phyloP scores from a whole-genome alignment of 2,797 vertebrate genomes.

The Poliocrania exsul region DNA sequence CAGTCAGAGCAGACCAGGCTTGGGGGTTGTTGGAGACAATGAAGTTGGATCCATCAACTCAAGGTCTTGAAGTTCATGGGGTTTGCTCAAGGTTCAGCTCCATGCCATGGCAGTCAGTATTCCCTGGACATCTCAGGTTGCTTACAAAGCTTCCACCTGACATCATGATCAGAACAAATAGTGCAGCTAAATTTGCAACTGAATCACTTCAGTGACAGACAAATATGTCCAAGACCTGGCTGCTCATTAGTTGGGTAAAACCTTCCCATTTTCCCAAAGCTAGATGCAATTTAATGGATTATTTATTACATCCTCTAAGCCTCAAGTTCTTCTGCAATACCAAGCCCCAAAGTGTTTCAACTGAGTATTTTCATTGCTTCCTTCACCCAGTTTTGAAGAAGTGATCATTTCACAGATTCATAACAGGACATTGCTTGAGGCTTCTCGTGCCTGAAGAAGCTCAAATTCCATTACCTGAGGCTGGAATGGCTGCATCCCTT shows the following conservation, averaged over 20 bases:
- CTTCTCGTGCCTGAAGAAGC: background rate
- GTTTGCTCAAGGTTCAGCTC: background rate
- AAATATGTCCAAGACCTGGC: background rate
- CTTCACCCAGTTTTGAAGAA: background rate
- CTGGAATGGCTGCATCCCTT: background rate
- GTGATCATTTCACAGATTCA: background rate
- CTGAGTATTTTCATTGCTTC: background rate
- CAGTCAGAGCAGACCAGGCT: background rate
- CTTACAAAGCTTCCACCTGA: background rate
- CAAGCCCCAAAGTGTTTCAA: background rate
- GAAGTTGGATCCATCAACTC: background rate
- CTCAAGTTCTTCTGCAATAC: background rate
- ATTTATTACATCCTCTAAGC: background rate
- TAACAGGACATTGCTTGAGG: background rate
- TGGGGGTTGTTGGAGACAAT: background rate
- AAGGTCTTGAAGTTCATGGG: background rate
- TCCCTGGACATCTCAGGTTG: too few relatives aligned
- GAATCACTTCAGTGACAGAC: background rate
- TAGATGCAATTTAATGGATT: background rate
- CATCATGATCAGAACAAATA: background rate
- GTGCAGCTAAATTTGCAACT: background rate
- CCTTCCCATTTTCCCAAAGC: background rate
- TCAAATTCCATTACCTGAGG: background rate
- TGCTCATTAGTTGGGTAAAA: background rate
- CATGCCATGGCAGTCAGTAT: background rate